Evolutionary conservation across 2,888 invertebrate species (phyloP), one percentile per base, ranked within the genome.

Genomic region (Epistrophella euchroma): DNA sequence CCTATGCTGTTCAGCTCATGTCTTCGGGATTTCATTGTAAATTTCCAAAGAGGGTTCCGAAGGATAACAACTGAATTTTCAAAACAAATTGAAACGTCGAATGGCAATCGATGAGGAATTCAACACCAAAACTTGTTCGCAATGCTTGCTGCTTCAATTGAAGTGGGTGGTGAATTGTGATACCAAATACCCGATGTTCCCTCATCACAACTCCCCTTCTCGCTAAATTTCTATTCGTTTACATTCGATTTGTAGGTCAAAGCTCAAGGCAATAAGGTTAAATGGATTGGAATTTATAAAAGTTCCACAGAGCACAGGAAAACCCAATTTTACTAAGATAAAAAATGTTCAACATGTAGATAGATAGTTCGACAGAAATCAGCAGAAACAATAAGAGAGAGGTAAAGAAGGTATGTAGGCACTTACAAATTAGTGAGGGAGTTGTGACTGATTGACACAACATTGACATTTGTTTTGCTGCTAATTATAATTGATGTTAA

Each of bases 51-150:
- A 62, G 40, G 68, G 74, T 74, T 73, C 72, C 60, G 28, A 50
- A 19, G 37, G 60, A 73, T 72, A 43, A 47, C 45, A 78, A 64
- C 55, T 47, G 70, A 84, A 78, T 78, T 74, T 83, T 62, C 73
- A 25, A 78, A 84, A 84, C 83, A 79, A 84, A 84, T 84, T 79
- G 78, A 79, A 79, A 84, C 74, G 83, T 84, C 83, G 79, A 68
- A 84, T 64, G 62, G 78, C 83, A 84, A 84, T 84, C 79, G 79
- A 56, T 35, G 56, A 79, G 74, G 79, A 78, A 75, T 84, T 74
- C 79, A 70, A 74, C 79, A 74, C 83, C 74, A 74, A 68, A 70
- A 84, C 52, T 43, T 10, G 15, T 4, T 74, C 55, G 60, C 35
- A 56, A 66, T 28, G 52, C 25, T 70, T 78, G 50, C 56, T 28